Evolutionary conservation across 2,113 vertebrate species (phyloP), one percentile per base, ranked within the genome.

Genomic region (Martes martes): DNA sequence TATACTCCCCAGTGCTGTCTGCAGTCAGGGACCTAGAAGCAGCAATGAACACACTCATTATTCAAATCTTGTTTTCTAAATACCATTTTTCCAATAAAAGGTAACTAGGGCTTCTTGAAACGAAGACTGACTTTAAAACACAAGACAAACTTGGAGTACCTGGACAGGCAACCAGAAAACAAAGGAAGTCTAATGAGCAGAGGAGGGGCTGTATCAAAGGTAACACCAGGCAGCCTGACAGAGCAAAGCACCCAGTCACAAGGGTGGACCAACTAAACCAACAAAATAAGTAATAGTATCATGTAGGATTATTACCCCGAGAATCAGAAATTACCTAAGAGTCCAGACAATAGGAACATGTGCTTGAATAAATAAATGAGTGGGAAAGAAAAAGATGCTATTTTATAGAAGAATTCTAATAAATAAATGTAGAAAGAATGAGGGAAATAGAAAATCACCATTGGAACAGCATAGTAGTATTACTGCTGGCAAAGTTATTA

Each of bases 141-240:
- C 55, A 76, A 78, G 19, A 36, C 4, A 3, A 42, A 18, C 18
- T 15, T 26, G 83, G 57, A 23, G 13, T 19, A 9, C 1, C 33
- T 55, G 52, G 52, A 55, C 52, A 18, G 9, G 16, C 31, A n/a
- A 11, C 33, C 55, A 65, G 24, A 85, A 59, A 85, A 45, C 52
- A 2, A 52, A 13, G 11, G 36, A 63, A n/a, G 7, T 15, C 6
- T 42, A 47, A 79, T 50, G 45, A 61, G 36, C 19, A 47, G 31
- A 11, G 15, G 5, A 10, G 3, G 42, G 2, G 10, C 5, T 19
- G 3, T 21, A 11, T 59, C 11, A 61, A 47, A 23, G 16, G 23
- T 16, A 39, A 13, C 3, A 19, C 19, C 9, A 2, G 3, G n/a
- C 6, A 59, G 50, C 6, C 18, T 21, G 31, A 33, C 1, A 18